phyloP scores from a whole-genome alignment of 2,113 vertebrate species.

The Tenebrosternarchus preto region DNA sequence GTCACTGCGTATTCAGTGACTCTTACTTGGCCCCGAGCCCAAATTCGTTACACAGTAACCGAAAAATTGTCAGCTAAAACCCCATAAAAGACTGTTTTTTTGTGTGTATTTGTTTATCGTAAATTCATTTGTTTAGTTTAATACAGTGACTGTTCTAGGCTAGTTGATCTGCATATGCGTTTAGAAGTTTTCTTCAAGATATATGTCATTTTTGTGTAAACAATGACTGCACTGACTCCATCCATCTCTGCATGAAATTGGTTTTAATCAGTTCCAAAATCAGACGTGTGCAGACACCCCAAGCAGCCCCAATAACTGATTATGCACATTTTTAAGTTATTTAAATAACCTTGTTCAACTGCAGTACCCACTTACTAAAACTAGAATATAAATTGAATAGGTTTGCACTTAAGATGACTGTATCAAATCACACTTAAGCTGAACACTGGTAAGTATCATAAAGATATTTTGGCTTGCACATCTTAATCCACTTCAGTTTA shows the following conservation, averaged over 20 bases:
- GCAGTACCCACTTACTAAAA: not conserved
- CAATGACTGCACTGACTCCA: not conserved
- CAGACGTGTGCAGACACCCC: not conserved
- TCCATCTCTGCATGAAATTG: constrained; percentile 11
- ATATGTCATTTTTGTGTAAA: not conserved
- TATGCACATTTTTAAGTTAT: not conserved
- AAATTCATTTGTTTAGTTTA: too few species aligned
- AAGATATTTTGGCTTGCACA: too few species aligned
- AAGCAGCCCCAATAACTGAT: constrained; percentile 6
- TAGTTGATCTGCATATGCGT: not conserved
- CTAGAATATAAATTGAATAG: not conserved
- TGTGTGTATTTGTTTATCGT: too few species aligned
- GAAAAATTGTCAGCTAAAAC: not conserved
- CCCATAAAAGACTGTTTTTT: too few species aligned
- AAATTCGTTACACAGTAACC: not conserved
- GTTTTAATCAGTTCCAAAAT: constrained; percentile 26
- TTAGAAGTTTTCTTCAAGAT: not conserved
- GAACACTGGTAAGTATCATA: too few species aligned
- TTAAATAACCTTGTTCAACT: not conserved
- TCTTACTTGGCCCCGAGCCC: not conserved
- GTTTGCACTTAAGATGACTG: too few species aligned
- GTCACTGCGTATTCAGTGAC: not conserved
- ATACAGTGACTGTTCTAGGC: too few species aligned
- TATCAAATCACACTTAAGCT: too few species aligned
- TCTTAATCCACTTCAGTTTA: not conserved